phyloP scores from a whole-genome alignment of 1,140 invertebrate genomes.

The Cylas formicarius region DNA sequence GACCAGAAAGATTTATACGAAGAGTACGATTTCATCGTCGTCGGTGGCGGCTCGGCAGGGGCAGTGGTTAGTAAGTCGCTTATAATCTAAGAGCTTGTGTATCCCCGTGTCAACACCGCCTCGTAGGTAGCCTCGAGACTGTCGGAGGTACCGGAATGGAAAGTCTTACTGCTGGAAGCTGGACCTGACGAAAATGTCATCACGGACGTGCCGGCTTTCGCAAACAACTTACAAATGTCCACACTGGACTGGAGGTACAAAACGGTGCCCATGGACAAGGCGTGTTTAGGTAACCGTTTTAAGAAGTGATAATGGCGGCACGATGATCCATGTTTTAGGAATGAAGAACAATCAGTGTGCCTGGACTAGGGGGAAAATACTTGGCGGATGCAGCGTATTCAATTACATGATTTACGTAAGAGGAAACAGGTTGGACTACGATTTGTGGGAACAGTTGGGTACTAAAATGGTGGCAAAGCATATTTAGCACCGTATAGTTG shows the following conservation, averaged over 20 bases:
- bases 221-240: conserved; percentile 79
- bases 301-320: not conserved
- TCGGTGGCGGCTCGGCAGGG: conserved; percentile 89
- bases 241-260: conserved; percentile 89
- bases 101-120: no score
- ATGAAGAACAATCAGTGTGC: conserved; percentile 70
- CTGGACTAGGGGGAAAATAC: conserved; percentile 76
- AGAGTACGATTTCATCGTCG: conserved; percentile 79
- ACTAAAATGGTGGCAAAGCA: conserved; percentile 2
- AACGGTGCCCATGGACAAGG: conserved; percentile 76
- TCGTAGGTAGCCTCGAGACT: conserved; percentile 86
- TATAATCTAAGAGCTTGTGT: no score
- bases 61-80: no score
- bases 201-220: conserved; percentile 79
- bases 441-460: conserved; percentile 81
- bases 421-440: conserved; percentile 77
- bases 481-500: not conserved
- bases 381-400: conserved; percentile 83
- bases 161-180: conserved; percentile 81
- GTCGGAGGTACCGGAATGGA: conserved; percentile 73
- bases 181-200: conserved; percentile 89
- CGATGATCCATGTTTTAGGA: conserved; percentile 23
- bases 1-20: conserved; percentile 47
- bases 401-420: conserved; percentile 96
- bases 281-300: conserved; percentile 59